These are phyloP conservation scores for Lamprologus ornatipinnis DNA, from an alignment of 2,113 vertebrate species.

Conservation along the genomic window DNA sequence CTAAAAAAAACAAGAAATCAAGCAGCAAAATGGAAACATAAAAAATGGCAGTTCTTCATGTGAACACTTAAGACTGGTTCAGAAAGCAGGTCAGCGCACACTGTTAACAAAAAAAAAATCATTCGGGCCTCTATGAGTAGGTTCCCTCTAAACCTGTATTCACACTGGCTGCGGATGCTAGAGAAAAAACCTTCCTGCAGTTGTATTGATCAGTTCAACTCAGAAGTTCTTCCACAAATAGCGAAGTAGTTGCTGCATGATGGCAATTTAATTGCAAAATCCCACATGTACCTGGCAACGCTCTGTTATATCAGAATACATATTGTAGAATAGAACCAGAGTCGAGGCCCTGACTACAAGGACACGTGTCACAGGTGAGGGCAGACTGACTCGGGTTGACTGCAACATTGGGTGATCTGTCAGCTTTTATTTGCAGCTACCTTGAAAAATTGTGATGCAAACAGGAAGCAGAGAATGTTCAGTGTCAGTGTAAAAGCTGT, in stretches of 20 bases:
- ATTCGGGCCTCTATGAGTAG: background rate
- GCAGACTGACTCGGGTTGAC: background rate
- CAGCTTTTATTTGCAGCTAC: background rate
- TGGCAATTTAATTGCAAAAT: background rate
- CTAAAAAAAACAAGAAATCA: background rate
- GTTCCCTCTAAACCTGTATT: background rate
- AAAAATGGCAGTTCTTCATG: background rate
- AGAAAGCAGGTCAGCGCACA: background rate
- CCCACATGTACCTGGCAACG: background rate
- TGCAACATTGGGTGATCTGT: background rate
- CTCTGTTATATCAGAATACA: background rate
- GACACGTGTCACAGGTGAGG: background rate
- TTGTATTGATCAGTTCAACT: background rate
- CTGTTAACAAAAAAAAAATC: background rate
- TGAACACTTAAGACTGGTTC: background rate
- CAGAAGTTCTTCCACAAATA: background rate
- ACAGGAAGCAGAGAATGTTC: background rate
- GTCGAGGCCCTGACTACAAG: background rate
- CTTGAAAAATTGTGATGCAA: background rate
- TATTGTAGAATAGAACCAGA: fast-evolving
- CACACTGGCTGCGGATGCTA: background rate
- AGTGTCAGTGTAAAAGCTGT: background rate
- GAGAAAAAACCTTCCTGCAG: background rate
- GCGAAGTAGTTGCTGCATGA: background rate
- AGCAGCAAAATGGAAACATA: background rate